Evolutionary conservation across 37 sponge, comb jelly and placozoan genomes (phyloP).

Genomic region (Corticium candelabrum): DNA sequence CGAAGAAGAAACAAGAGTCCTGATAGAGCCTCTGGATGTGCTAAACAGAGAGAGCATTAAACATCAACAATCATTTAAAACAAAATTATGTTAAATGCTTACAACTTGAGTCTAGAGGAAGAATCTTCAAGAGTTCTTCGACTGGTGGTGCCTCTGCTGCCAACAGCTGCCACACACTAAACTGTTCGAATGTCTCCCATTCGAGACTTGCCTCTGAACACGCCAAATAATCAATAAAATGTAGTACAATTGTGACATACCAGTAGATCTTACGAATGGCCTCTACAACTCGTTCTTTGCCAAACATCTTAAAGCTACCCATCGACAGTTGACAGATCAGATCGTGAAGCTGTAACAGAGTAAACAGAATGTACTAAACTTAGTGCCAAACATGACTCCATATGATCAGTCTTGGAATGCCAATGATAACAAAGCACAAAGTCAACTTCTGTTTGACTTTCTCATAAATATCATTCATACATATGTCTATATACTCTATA

Average conservation of each 20-base stretch:
- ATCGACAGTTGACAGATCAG: conserved; percentile 36
- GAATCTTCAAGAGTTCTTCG: not conserved
- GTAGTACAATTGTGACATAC: not conserved
- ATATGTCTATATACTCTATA: no score
- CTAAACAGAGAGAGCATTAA: no score
- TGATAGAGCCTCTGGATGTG: not conserved
- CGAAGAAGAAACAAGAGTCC: no score
- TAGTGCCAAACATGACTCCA: no score
- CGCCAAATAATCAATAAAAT: not conserved
- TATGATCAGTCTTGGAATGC: no score
- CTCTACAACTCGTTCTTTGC: conserved; percentile 14
- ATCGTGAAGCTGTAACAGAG: conserved; percentile 27
- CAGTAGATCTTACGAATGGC: not conserved
- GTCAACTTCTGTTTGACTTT: no score
- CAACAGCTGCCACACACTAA: conserved; percentile 95
- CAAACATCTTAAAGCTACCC: conserved; percentile 50
- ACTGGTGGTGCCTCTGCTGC: conserved; percentile 59
- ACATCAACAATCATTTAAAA: not conserved
- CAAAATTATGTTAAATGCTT: not conserved
- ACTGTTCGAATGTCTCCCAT: conserved; percentile 98
- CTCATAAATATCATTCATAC: no score
- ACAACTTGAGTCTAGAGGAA: not conserved
- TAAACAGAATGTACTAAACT: no score
- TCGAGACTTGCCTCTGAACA: conserved; percentile 51
- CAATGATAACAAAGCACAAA: no score